Conservation (phyloP, 2,113 vertebrate genomes). For the Catharus bicknelli region DNA sequence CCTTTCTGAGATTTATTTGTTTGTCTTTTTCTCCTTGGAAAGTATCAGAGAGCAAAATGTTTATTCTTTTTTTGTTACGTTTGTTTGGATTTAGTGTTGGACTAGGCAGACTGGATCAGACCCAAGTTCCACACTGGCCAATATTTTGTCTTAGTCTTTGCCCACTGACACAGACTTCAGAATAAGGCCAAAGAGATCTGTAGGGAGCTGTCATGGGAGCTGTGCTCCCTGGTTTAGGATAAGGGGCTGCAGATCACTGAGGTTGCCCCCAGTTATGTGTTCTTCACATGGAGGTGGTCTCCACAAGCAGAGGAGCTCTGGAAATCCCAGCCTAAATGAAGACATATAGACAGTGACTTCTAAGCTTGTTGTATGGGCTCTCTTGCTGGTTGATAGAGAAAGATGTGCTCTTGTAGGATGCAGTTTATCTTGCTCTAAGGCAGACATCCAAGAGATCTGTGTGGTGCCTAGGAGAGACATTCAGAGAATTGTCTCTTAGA, state of each 20-base stretch:
- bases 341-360: neutral
- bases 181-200: neutral
- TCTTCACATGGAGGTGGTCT: neutral
- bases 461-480: neutral
- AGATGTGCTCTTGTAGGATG: neutral
- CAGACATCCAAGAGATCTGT: neutral
- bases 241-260: neutral
- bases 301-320: neutral
- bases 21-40: constrained; percentile 7
- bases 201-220: neutral
- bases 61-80: neutral
- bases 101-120: neutral
- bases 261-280: no score
- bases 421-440: neutral
- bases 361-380: neutral
- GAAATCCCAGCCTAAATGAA: neutral
- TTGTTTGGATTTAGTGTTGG: neutral
- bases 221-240: neutral
- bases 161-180: neutral
- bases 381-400: neutral
- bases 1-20: neutral
- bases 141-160: neutral
- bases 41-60: neutral
- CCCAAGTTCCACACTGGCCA: neutral
- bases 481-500: neutral